Evolutionary conservation across 2,888 invertebrate species (phyloP), one percentile per base, ranked within the genome.

Genomic region (Amphipoea oculea): DNA sequence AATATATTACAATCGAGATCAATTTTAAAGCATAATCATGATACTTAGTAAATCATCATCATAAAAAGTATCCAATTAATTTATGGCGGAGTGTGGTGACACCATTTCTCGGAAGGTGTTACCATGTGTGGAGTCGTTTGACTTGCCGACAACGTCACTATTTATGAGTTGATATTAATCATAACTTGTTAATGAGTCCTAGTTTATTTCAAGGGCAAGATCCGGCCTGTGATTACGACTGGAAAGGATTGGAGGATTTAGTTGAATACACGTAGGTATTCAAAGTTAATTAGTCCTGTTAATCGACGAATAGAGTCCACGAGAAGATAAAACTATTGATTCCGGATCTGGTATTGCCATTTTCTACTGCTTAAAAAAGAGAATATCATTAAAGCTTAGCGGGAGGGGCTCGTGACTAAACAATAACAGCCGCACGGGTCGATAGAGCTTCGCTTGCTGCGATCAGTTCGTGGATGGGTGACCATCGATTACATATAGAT

Each of bases 111-210:
- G 91, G 96, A 96, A 96, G 91, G 90, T 92, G 93, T 91, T 86
- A 86, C 91, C 91, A 92, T 89, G 90, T 92, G 92, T 86, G 78
- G 84, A 87, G 79, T 89, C 91, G 91, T 91, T 94, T 93, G 93
- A 90, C 87, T 85, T 86, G 90, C 89, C 90, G 89, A 85, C 88
- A 89, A 91, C 90, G 88, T 90, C 90, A 92, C 90, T 91, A 95
- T 96, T 96, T 95, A 96, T 93, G 93, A 90, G 83, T 86, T 83
- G 87, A 91, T 94, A 95, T 95, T 95, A 93, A 95, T 96, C 95
- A 94, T 94, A 92, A 89, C 91, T 90, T 84, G 90, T 91, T 93
- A 92, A 94, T 94, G 92, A 94, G 92, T 84, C 84, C 88, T 88
- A 87, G 84, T 87, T 85, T 88, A 88, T 88, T 88, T 89, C 83